These are phyloP conservation scores for Drosophila miranda DNA, from an alignment of 1,140 invertebrate genomes.

Conservation along the genomic window DNA sequence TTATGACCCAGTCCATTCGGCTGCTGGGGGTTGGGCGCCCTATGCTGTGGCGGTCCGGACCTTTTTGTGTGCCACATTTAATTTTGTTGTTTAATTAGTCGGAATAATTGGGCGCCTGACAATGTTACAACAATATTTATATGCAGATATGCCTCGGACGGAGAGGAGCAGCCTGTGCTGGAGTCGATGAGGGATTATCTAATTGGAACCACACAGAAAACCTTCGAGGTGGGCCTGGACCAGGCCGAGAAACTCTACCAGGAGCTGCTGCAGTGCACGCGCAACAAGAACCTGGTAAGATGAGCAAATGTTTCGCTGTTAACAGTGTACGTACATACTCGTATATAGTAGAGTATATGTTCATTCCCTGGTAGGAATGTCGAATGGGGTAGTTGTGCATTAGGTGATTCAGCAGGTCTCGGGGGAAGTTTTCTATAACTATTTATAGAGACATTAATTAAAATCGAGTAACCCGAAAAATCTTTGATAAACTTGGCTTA, in stretches of 20 bases:
- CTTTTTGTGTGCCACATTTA: slow-evolving; percentile 55
- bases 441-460: slow-evolving; percentile 49
- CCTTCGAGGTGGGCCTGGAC: slow-evolving; percentile 93
- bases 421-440: slow-evolving; percentile 3
- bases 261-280: slow-evolving; percentile 95
- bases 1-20: neutral
- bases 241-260: slow-evolving; percentile 94
- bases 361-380: neutral
- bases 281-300: slow-evolving; percentile 95
- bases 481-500: slow-evolving; percentile 18
- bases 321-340: no score
- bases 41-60: slow-evolving; percentile 15
- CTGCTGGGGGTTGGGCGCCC: slow-evolving; percentile 31
- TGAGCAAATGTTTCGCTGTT: neutral
- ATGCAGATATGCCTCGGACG: slow-evolving; percentile 88
- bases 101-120: slow-evolving; percentile 43
- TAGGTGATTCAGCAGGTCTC: neutral
- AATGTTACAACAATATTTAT: slow-evolving; percentile 24
- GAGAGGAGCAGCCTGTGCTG: slow-evolving; percentile 89
- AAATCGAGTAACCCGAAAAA: slow-evolving; percentile 44
- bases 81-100: slow-evolving; percentile 72
- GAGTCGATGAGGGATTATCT: slow-evolving; percentile 94
- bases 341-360: no score
- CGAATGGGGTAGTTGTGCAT: no score
- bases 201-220: slow-evolving; percentile 93